Base-by-base conservation (phyloP, 2,797 vertebrate genomes). In the Amniataba percoides region DNA sequence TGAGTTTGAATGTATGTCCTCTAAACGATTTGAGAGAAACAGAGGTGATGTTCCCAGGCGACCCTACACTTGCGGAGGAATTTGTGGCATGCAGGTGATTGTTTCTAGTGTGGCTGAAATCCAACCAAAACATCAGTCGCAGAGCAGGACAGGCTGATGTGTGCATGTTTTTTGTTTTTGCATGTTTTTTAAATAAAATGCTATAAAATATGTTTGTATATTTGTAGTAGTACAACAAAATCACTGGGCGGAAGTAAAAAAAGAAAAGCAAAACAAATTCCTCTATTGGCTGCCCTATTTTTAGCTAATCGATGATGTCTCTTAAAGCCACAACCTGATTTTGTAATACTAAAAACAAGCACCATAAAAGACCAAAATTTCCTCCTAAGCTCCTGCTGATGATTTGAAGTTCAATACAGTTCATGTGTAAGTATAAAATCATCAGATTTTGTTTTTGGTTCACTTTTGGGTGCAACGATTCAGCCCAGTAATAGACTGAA, bases 61-160 rank as follows among this genome's bases (percentile, higher is more conserved):
- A 31, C 0, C 0, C 9, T 6, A 1, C 13, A 7, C 11, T 63
- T 71, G 19, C 62, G 74, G 31, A 77, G 55, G 71, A 85, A 85
- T 85, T 0, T 80, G 65, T 70, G 81, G 69, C 14, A 80, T 80
- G 76, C 78, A 74, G 68, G 27, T 74, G 21, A 65, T 70, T 78
- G 71, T 77, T 58, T 55, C 15, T 48, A 42, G 18, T 11, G 21
- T 57, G 31, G 39, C 51, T 71, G 21, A 36, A 69, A 13, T 19
- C 27, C 16, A 74, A 36, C 40, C 55, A 66, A 60, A 45, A 18
- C 16, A 64, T 9, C 1, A 45, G 52, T 6, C 40, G 15, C 36
- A 48, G 5, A 56, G 6, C 2, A 45, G 9, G 23, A 51, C 11
- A 65, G 31, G 4, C 55, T 13, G 16, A 23, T 2, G 3, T 49